Percentiles rank a stretch among this genome's conserved stretches.
Conservation (phyloP, 2,797 vertebrate genomes). For the Sciurus carolinensis region DNA sequence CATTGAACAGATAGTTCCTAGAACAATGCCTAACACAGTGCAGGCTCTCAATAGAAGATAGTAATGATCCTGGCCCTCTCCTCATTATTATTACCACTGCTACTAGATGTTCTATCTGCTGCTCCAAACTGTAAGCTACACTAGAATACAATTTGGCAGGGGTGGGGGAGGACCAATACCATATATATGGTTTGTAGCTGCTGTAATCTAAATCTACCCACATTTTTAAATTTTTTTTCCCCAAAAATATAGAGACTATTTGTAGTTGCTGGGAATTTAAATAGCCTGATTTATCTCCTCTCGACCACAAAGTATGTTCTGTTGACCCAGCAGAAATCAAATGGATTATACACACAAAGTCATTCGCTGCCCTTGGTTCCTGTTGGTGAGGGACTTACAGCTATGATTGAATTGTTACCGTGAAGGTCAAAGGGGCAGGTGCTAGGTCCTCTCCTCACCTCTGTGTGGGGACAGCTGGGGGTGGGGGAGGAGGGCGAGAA, state of each 20-base stretch:
- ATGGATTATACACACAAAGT: background rate
- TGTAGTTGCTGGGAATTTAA: background rate
- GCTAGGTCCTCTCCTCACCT: background rate
- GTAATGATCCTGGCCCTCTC: background rate
- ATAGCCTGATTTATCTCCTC: background rate
- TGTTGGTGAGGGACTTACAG: background rate
- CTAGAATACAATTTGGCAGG: background rate
- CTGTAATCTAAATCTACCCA: background rate
- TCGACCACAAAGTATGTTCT: background rate
- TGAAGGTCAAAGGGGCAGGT: background rate
- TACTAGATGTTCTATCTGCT: background rate
- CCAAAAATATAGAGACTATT: background rate
- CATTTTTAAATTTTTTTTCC: background rate
- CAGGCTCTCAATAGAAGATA: background rate
- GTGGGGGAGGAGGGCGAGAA: too few relatives aligned
- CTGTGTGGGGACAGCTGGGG: too few relatives aligned
- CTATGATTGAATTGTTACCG: background rate
- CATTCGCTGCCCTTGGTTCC: too few relatives aligned
- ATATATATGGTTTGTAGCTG: background rate
- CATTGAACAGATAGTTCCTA: background rate
- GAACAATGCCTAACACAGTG: background rate
- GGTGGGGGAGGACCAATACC: background rate
- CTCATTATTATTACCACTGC: background rate
- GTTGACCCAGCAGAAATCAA: slow-evolving; percentile 37
- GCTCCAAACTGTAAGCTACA: background rate